Base-by-base conservation (phyloP, 2,888 invertebrate genomes). In the Pseudanteris insignis region DNA sequence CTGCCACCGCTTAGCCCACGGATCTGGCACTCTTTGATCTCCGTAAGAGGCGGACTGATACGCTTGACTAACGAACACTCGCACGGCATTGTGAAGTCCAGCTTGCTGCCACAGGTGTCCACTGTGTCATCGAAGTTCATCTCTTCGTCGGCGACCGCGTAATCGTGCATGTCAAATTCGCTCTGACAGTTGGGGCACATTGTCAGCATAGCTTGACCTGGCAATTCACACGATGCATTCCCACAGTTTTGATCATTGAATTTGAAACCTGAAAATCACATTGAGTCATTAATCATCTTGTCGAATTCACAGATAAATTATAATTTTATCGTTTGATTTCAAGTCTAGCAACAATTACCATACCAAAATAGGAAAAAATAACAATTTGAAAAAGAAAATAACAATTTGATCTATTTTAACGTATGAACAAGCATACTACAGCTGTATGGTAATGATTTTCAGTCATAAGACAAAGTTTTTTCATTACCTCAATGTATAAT, bases 111-210 rank as follows among this genome's bases (percentile, higher is more conserved):
- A 10, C 21, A 34, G 24, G 25, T 4, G 18, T 43, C 47, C 26
- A n/a, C 7, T 10, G 11, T 13, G 7, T 51, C 38, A 9, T 50
- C 44, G n/a, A 50, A 58, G 4, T n/a, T 14, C 14, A 36, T 28
- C 2, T 43, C 40, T 4, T 50, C 44, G 10, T 44, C 50, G 1
- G 34, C 18, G 9, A 18, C 26, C 21, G 18, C 43, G 10, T 37
- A 30, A 6, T 51, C 46, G 53, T 51, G 41, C 43, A 60, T 48
- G 18, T 62, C 78, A 76, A 85, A 85, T 65, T 86, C 85, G 83
- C 88, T 87, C 77, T 86, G 84, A 83, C 89, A 89, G 81, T 87
- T 87, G 62, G 89, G 89, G 78, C 89, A 89, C 81, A 82, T 82
- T 77, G 81, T 86, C 85, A 78, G 67, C 78, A 78, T 2, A n/a